Evolutionary conservation across 2,797 vertebrate species (phyloP).

Genomic region (Dromococcyx pavoninus): DNA sequence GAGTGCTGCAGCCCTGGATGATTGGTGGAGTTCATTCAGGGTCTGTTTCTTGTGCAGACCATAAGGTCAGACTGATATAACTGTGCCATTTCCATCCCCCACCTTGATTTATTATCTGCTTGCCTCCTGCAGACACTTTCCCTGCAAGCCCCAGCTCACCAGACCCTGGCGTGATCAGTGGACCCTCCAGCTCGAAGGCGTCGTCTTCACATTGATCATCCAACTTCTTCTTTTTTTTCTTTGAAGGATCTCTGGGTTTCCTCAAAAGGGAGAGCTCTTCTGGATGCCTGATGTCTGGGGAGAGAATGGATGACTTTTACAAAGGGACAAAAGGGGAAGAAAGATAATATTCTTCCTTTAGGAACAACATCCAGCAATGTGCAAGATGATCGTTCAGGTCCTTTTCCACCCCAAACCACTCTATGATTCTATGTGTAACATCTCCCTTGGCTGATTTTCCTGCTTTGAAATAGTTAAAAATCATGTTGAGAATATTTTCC

Average conservation of each 20-base stretch:
- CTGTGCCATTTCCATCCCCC: not conserved
- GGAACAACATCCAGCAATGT: not conserved
- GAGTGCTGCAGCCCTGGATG: not conserved
- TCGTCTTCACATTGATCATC: constrained; percentile 90
- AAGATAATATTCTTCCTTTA: not conserved
- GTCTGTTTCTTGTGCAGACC: not conserved
- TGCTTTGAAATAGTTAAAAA: not conserved
- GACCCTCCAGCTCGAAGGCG: constrained; percentile 91
- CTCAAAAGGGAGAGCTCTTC: constrained; percentile 96
- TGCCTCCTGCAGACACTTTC: not conserved
- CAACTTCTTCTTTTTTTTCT: constrained; percentile 98
- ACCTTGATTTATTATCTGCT: not conserved
- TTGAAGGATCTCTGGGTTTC: constrained; percentile 96
- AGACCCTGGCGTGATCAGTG: constrained; percentile 93
- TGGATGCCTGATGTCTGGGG: constrained; percentile 94
- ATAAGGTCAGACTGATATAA: not conserved
- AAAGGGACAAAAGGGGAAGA: not conserved
- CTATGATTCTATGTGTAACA: not conserved
- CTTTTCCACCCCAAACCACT: too few relatives aligned
- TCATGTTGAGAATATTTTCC: not conserved
- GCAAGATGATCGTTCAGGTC: not conserved
- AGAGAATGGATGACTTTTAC: not conserved
- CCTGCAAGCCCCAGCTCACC: constrained; percentile 75
- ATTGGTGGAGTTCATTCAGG: not conserved
- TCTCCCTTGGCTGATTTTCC: not conserved